Percentiles rank a stretch among this genome's conserved stretches.
These are phyloP conservation scores for Plecturocebus donacophilus DNA, from an alignment of 2,113 vertebrate genomes.

Conservation along the genomic window DNA sequence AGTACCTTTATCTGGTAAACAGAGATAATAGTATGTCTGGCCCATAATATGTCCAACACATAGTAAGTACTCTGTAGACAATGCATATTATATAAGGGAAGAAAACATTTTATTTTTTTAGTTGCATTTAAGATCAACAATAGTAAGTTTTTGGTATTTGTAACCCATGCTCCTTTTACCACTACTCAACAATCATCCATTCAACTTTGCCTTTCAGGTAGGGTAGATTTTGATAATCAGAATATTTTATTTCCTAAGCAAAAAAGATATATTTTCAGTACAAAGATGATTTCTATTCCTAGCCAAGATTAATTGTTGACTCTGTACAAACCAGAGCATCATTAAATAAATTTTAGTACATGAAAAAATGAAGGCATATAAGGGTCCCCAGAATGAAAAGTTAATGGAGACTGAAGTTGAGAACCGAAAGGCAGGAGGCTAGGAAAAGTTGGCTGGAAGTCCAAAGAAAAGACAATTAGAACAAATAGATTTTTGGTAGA, in stretches of 20 bases:
- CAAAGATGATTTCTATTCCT: neutral
- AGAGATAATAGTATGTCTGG: neutral
- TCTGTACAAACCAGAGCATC: neutral
- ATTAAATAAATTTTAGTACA: conserved; percentile 15
- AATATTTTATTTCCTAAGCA: neutral
- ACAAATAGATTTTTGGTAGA: neutral
- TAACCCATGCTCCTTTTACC: neutral
- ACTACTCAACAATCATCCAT: neutral
- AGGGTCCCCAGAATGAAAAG: neutral
- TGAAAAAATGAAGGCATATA: neutral
- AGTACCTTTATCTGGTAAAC: neutral
- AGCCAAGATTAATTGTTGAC: neutral
- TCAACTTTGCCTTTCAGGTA: neutral
- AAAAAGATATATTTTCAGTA: neutral
- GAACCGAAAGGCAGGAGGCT: neutral
- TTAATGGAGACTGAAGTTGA: neutral
- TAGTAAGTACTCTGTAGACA: neutral
- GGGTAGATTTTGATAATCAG: neutral
- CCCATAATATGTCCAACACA: neutral
- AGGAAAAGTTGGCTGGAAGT: neutral
- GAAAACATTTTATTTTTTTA: neutral
- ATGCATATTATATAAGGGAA: neutral
- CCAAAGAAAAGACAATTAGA: neutral
- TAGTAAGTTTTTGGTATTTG: neutral
- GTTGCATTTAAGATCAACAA: neutral